These are phyloP conservation scores for Teleiodes luculella DNA, from an alignment of 2,888 invertebrate genomes.

Conservation along the genomic window DNA sequence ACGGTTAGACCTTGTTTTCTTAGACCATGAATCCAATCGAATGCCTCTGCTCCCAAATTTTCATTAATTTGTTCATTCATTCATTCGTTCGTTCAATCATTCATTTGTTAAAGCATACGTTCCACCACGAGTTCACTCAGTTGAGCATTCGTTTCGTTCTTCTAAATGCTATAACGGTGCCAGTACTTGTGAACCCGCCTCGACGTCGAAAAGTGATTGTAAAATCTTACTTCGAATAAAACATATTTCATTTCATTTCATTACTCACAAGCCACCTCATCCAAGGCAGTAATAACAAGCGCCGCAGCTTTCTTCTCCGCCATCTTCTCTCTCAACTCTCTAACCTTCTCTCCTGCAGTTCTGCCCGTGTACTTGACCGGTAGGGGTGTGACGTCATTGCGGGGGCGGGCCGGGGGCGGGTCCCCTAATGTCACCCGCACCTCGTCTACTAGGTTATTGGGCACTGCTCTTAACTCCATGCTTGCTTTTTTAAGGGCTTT, in stretches of 20 bases:
- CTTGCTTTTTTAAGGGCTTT: slow-evolving; percentile 28
- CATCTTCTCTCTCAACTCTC: slow-evolving; percentile 81
- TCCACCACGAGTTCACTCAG: no score
- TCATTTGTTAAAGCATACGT: no score
- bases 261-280: slow-evolving; percentile 93
- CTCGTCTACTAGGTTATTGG: slow-evolving; percentile 76
- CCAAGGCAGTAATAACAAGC: slow-evolving; percentile 88
- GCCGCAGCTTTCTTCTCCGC: slow-evolving; percentile 79
- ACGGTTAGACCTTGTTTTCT: no score
- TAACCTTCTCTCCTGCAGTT: slow-evolving; percentile 81
- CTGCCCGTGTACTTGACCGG: slow-evolving; percentile 75
- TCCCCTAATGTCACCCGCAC: slow-evolving; percentile 65
- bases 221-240: no score
- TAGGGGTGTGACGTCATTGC: slow-evolving; percentile 63
- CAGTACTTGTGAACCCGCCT: not conserved
- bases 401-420: slow-evolving; percentile 53
- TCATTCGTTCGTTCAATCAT: no score
- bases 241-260: no score
- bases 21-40: no score
- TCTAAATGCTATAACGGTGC: slow-evolving; percentile 76
- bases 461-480: slow-evolving; percentile 58
- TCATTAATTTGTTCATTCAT: no score
- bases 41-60: no score
- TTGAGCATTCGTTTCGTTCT: no score
- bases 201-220: no score